Evolutionary conservation across 2,113 vertebrate species (phyloP), one percentile per base, ranked within the genome.

Genomic region (Etia nguti): DNA sequence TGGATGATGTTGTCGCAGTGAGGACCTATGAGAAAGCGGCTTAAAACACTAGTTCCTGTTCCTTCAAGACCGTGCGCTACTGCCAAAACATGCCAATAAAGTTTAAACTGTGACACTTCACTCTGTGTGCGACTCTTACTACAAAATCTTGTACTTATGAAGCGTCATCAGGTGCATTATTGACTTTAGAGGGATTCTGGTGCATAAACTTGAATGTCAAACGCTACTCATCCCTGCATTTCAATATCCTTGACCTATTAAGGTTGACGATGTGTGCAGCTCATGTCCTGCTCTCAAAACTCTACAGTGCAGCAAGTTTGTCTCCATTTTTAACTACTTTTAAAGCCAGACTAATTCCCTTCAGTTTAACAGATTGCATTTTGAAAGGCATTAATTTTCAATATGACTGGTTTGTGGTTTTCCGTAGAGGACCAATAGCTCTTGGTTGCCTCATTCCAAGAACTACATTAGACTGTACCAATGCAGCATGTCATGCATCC

Each of bases 11-110:
- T 81, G 95, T 94, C 56, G 93, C 97, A 34, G 89, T 97, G 81
- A 97, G 98, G 96, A 93, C 95, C 31, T 98, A 99, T 55, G 97
- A 97, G 85, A 97, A 93, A 92, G 96, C 94, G 6, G 97, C 94
- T 91, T 96, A 84, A 85, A 5, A 3, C 29, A 7, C 6, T 10
- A 10, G 18, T 24, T 31, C 13, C 29, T 24, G 11, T 57, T 29
- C 41, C 18, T 73, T 43, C 3, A 48, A 79, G 4, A 38, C 24
- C 31, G 48, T 80, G 24, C 4, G 24, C 20, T 81, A 41, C 34
- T 80, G 26, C 31, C 65, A 86, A 89, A 89, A 88, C 18, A 50
- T 85, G 62, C 46, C 16, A 94, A 94, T 93, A 92, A 94, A 94
- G 59, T 86, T 34, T 90, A 24, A 92, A 73, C 54, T 89, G 48